Percentiles rank a stretch among this genome's conserved stretches.
Evolutionary conservation across 2,888 invertebrate species (phyloP).

Genomic region (Spilarctia lutea): DNA sequence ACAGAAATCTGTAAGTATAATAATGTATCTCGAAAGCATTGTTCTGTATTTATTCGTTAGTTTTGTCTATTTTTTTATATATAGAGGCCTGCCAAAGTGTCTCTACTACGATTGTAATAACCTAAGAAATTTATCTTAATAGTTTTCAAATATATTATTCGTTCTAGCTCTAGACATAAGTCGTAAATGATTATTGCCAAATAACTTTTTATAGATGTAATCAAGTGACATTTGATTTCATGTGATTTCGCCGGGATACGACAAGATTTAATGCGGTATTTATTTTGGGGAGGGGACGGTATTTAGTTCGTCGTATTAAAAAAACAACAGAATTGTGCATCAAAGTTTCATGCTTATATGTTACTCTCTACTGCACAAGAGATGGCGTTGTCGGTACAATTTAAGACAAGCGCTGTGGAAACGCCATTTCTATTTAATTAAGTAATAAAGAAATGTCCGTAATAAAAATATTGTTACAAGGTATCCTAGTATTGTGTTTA

Average conservation of each 20-base stretch:
- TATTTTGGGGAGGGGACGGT: too few relatives aligned
- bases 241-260: neutral
- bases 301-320: too few relatives aligned
- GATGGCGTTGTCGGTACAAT: conserved; percentile 67
- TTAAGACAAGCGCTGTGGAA: neutral
- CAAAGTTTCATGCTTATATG: neutral
- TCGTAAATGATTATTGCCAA: too few relatives aligned
- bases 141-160: too few relatives aligned
- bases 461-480: neutral
- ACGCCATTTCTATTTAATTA: neutral
- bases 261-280: neutral
- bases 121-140: too few relatives aligned
- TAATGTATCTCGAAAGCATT: neutral
- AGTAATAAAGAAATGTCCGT: neutral
- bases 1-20: neutral
- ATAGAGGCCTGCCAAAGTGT: too few relatives aligned
- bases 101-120: too few relatives aligned
- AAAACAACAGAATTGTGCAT: neutral
- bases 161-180: too few relatives aligned
- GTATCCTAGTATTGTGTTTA: neutral
- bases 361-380: conserved; percentile 65
- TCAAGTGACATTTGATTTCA: neutral
- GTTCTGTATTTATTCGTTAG: neutral
- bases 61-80: neutral
- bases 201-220: neutral